Percentiles rank a stretch among this genome's conserved stretches.
phyloP scores from a whole-genome alignment of 2,888 invertebrate species.

The Archips xylosteana region DNA sequence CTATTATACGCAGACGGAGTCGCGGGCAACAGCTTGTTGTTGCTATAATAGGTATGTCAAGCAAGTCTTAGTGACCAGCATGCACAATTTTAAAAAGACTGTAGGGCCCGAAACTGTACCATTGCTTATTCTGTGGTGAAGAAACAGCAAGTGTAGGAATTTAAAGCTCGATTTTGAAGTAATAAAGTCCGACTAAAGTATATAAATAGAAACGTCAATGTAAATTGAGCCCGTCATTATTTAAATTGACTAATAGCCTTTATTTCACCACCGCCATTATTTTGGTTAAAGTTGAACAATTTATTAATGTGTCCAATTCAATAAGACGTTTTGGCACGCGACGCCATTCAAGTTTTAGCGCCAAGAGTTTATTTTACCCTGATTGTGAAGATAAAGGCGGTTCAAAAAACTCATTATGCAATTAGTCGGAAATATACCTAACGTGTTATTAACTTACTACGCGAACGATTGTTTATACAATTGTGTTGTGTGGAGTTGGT shows the following conservation, averaged over 20 bases:
- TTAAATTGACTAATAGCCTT: slow-evolving; percentile 14
- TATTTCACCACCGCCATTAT: slow-evolving; percentile 20
- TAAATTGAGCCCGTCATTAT: slow-evolving; percentile 6
- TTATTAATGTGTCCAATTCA: slow-evolving; percentile 32
- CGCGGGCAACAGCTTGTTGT: too few species aligned
- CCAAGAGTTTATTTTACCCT: slow-evolving; percentile 27
- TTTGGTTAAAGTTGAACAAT: slow-evolving; percentile 25
- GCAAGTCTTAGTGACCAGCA: too few species aligned
- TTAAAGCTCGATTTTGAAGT: too few species aligned
- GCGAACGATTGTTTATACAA: neutral
- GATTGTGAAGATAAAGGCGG: slow-evolving; percentile 34
- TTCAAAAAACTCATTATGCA: slow-evolving; percentile 46
- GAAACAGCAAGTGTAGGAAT: too few species aligned
- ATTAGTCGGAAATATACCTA: neutral
- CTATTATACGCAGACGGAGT: too few species aligned
- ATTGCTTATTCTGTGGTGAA: too few species aligned
- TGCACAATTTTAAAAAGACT: too few species aligned
- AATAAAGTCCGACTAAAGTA: neutral
- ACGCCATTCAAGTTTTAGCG: slow-evolving; percentile 36
- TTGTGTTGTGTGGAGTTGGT: neutral
- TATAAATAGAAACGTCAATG: slow-evolving; percentile 2
- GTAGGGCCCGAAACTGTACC: too few species aligned
- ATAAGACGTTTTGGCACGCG: slow-evolving; percentile 38
- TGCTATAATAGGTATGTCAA: too few species aligned
- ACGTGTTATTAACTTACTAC: slow-evolving; percentile 1